phyloP scores from a whole-genome alignment of 1,140 invertebrate genomes.

The Drosophila eugracilis region DNA sequence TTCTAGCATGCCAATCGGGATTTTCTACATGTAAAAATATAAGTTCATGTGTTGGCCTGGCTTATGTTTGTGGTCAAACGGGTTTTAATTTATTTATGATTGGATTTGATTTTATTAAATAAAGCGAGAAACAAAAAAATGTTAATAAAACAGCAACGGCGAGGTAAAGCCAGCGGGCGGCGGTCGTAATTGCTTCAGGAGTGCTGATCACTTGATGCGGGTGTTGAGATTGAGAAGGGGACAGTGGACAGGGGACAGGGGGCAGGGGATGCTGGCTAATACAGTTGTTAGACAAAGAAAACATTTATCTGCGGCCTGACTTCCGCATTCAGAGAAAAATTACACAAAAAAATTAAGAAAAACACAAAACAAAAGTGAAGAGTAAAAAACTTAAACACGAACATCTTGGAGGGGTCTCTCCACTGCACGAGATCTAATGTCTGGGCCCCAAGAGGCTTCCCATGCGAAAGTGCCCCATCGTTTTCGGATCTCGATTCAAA shows the following conservation, averaged over 20 bases:
- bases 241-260: no score
- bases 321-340: slow-evolving; percentile 66
- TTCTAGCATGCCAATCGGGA: slow-evolving; percentile 75
- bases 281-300: slow-evolving; percentile 78
- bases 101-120: slow-evolving; percentile 82
- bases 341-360: slow-evolving; percentile 20
- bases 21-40: slow-evolving; percentile 70
- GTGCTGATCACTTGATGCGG: slow-evolving; percentile 52
- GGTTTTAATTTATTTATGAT: slow-evolving; percentile 82
- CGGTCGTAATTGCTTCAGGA: slow-evolving; percentile 68
- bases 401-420: slow-evolving; percentile 37
- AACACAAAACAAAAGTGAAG: slow-evolving; percentile 5
- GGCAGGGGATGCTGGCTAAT: slow-evolving; percentile 52
- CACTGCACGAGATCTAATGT: slow-evolving; percentile 23
- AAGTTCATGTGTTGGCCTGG: slow-evolving; percentile 33
- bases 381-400: slow-evolving; percentile 39
- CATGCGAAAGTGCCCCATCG: slow-evolving; percentile 33
- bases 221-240: slow-evolving; percentile 26
- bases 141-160: slow-evolving; percentile 8
- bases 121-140: slow-evolving; percentile 48
- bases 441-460: slow-evolving; percentile 16
- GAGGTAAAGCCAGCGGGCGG: slow-evolving; percentile 71
- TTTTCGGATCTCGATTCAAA: slow-evolving; percentile 16
- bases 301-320: slow-evolving; percentile 45
- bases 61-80: slow-evolving; percentile 74